Conservation (phyloP, 2,888 invertebrate genomes). For the Netelia melanura region DNA sequence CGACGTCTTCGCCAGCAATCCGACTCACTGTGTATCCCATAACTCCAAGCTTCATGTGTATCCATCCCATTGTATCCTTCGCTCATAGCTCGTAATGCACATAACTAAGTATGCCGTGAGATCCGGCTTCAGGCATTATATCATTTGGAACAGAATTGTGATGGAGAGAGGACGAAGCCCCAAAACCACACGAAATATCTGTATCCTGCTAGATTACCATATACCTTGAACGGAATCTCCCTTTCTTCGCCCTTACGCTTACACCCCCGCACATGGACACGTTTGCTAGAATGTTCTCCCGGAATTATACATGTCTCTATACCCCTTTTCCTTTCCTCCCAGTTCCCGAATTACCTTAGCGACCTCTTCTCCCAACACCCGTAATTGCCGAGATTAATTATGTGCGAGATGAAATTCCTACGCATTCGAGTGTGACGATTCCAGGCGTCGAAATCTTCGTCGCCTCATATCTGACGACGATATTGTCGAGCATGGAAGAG, state of each 20-base stretch:
- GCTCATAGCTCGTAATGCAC: slow-evolving; percentile 1
- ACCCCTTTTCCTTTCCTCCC: not conserved
- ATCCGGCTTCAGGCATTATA: slow-evolving; percentile 38
- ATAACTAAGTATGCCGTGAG: not conserved
- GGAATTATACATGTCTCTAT: slow-evolving; percentile 77
- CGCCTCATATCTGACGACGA: slow-evolving; percentile 52
- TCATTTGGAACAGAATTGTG: slow-evolving; percentile 41
- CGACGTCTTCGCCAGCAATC: not conserved
- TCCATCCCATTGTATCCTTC: not conserved
- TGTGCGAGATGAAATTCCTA: slow-evolving; percentile 82
- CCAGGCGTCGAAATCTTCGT: slow-evolving; percentile 39
- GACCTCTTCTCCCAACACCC: slow-evolving; percentile 30
- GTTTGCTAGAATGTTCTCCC: slow-evolving; percentile 43
- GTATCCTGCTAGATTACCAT: slow-evolving; percentile 3
- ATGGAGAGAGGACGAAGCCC: slow-evolving; percentile 1
- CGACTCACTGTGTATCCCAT: not conserved
- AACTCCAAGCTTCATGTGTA: not conserved
- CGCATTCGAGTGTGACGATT: slow-evolving; percentile 74
- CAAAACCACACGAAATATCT: slow-evolving; percentile 37
- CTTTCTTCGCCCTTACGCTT: not conserved
- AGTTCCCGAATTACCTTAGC: not conserved
- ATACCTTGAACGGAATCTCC: slow-evolving; percentile 1
- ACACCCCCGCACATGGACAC: not conserved
- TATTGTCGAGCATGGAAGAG: slow-evolving; percentile 21
- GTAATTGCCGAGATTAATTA: slow-evolving; percentile 83